A percentile compares a stretch with the other conserved stretches of the same genome.
Conservation (phyloP, 2,888 invertebrate genomes). For the Tetragonula carbonaria region DNA sequence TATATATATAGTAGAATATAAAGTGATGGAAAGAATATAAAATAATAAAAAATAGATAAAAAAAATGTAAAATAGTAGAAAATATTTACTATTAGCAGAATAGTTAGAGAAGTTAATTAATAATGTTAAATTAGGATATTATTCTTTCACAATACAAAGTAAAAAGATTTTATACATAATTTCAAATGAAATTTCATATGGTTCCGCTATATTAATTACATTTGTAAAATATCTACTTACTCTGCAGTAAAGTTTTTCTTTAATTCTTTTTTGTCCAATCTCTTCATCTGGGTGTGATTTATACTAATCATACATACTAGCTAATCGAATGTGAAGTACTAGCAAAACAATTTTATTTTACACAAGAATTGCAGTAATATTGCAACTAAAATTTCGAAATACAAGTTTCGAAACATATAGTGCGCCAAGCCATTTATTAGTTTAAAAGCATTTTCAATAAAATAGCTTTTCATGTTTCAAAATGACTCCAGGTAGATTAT, state of each 20-base stretch:
- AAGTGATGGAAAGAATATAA: too few relatives aligned
- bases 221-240: neutral
- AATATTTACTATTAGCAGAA: too few relatives aligned
- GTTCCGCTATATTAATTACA: neutral
- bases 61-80: too few relatives aligned
- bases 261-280: neutral
- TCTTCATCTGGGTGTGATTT: neutral
- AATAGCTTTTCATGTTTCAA: neutral
- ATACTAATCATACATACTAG: neutral
- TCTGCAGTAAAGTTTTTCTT: neutral
- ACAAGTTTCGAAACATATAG: neutral
- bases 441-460: neutral
- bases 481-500: neutral
- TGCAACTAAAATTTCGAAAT: neutral
- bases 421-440: neutral
- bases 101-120: too few relatives aligned
- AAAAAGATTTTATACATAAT: neutral
- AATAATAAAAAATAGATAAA: too few relatives aligned
- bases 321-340: neutral
- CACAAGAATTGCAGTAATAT: neutral
- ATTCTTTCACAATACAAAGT: neutral
- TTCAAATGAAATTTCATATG: neutral
- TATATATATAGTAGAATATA: too few relatives aligned
- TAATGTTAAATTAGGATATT: neutral
- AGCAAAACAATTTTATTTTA: neutral